These are phyloP conservation scores for Pecten maximus DNA, from an alignment of 2,888 invertebrate species.

Conservation along the genomic window DNA sequence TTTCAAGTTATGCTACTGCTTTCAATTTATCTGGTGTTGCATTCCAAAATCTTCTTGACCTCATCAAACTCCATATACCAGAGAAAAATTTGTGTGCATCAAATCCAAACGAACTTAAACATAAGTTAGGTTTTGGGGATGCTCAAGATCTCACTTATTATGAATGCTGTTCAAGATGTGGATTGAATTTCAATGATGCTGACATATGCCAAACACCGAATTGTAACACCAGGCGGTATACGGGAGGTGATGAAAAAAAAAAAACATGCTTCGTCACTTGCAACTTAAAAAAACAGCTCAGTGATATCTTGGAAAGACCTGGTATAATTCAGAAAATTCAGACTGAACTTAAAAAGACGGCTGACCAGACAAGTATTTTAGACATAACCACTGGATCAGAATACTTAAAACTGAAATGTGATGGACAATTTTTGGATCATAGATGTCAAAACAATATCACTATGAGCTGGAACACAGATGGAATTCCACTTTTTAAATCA, in stretches of 20 bases:
- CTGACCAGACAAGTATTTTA: neutral
- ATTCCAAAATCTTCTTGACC: too few species aligned
- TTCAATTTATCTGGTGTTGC: too few species aligned
- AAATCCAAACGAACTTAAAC: too few species aligned
- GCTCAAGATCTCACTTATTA: too few species aligned
- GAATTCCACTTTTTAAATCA: too few species aligned
- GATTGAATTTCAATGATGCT: slow-evolving; percentile 17
- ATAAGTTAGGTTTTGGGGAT: too few species aligned
- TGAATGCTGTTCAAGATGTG: slow-evolving; percentile 7
- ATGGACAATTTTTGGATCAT: neutral
- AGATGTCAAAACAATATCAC: too few species aligned
- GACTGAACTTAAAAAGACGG: neutral
- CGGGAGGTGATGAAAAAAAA: slow-evolving; percentile 26
- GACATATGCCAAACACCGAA: neutral
- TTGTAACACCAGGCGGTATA: slow-evolving; percentile 18
- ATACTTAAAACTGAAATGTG: neutral
- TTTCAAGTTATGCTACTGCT: too few species aligned
- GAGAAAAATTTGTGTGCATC: too few species aligned
- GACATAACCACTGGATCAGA: slow-evolving; percentile 20
- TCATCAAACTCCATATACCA: too few species aligned
- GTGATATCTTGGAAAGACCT: slow-evolving; percentile 26
- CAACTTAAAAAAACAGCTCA: slow-evolving; percentile 23
- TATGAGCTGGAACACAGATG: too few species aligned
- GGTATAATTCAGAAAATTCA: slow-evolving; percentile 32
- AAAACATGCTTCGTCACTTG: slow-evolving; percentile 34